Base-by-base conservation (phyloP, 2,888 invertebrate species). In the Orgyia antiqua region DNA sequence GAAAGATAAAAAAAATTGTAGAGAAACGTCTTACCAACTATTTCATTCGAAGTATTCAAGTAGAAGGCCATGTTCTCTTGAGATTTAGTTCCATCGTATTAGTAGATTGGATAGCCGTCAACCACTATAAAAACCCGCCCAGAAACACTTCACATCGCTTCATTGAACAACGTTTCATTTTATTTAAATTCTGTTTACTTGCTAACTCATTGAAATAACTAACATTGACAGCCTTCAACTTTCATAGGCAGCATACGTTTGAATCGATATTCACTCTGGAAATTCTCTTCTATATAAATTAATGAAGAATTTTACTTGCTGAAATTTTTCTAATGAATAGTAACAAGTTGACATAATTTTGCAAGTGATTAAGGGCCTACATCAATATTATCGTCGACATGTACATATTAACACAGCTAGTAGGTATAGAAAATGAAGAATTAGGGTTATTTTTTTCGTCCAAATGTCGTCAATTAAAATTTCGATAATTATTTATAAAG, bases 31-130 rank as follows among this genome's bases (percentile, higher is more conserved):
- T 15, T 10, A 10, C 27, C 13, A 7, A 29, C 25, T 18, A 30
- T 42, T 38, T 38, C 33, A 31, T 25, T 29, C 13, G 36, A 42
- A 24, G 31, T 36, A 31, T 24, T 43, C 39, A 23, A 36, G 40
- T 42, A 34, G 39, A 39, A 42, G 41, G 43, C 46, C 40, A 43
- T 38, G 44, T 45, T 42, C 62, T 51, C 58, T 4, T 23, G 61
- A 66, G 68, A 57, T 52, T 52, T 52, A 50, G 51, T 41, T 52
- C 42, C 45, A 46, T 43, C 46, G 64, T 63, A 61, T 70, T 68
- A 71, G 62, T 39, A 60, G 66, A 71, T 71, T 72, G 67, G 67
- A 69, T 54, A 42, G 37, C 42, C 44, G 41, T 37, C 45, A 42
- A 33, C 49, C 37, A 45, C 58, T 49, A 58, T 65, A 65, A 61